These are phyloP conservation scores for Wiebesia pumilae DNA, from an alignment of 1,140 invertebrate genomes.

Conservation along the genomic window DNA sequence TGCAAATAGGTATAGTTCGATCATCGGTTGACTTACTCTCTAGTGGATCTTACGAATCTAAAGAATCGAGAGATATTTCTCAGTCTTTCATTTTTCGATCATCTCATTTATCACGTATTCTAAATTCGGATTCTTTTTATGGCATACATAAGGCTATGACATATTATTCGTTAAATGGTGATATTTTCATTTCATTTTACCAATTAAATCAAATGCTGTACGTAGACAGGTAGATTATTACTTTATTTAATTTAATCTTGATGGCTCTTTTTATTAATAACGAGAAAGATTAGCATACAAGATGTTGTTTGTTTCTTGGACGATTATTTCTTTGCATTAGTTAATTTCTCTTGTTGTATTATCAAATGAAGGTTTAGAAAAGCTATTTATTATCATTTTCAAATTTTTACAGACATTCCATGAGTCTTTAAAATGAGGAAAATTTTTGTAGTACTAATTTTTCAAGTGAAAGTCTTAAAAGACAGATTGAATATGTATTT, in stretches of 20 bases:
- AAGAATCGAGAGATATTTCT: slow-evolving; percentile 4
- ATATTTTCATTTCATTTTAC: neutral
- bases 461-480: neutral
- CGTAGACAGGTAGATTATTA: too few species aligned
- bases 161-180: neutral
- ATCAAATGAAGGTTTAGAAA: neutral
- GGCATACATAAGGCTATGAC: neutral
- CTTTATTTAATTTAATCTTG: too few species aligned
- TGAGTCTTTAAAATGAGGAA: neutral
- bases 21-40: neutral
- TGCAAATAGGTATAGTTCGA: neutral
- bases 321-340: slow-evolving; percentile 3
- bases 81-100: slow-evolving; percentile 26
- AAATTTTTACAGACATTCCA: neutral
- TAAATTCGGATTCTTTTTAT: slow-evolving; percentile 21
- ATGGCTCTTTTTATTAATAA: neutral
- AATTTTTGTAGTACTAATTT: neutral
- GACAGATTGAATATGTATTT: too few species aligned
- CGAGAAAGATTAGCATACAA: neutral
- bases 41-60: neutral
- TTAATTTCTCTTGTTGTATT: too few species aligned
- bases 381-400: neutral
- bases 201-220: neutral
- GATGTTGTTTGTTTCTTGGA: neutral
- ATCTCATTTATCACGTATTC: neutral